Base-by-base conservation (phyloP, 2,888 invertebrate species). In the Argyresthia goedartella region DNA sequence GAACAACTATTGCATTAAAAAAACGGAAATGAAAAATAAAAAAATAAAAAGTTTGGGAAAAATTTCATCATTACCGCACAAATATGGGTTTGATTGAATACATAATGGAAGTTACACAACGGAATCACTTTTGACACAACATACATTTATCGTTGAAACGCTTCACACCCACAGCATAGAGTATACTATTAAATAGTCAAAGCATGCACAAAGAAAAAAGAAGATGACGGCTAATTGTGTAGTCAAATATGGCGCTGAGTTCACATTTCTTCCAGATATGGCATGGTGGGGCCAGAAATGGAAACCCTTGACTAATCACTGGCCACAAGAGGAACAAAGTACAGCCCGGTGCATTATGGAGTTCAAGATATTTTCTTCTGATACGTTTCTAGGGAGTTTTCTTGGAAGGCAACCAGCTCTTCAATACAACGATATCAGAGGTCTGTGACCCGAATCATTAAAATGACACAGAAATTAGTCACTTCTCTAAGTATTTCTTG, bases 281-380 rank as follows among this genome's bases (percentile, higher is more conserved):
- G 74, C 62, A 60, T 59, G 60, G 52, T 52, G 50, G 53, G 64
- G 60, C 71, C 64, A 34, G 65, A 74, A 76, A 79, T 74, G 76
- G 77, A 67, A 65, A 73, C 25, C 76, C 81, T 77, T 81, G 78
- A 84, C 81, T 84, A 85, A 85, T 84, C 71, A 70, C 60, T 82
- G 71, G 71, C 61, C 56, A 64, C 67, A 68, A 67, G 69, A 66
- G 11, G 44, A 44, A 41, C 50, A 50, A 50, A 50, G 41, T 50
- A 42, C 50, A 50, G 41, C 41, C 36, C 11, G 36, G 15, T 36
- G 11, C 10, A 11, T 14, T 35, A 16, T 9, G 25, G 16, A 25
- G 25, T 25, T 25, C 3, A 25, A 25, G 25, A 25, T 25, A 25
- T 25, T 25, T 25, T 25, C 10, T 45, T 15, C 41, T 11, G 41